Evolutionary conservation across 2,888 invertebrate species (phyloP).

Genomic region (Torymus aiolomorphi): DNA sequence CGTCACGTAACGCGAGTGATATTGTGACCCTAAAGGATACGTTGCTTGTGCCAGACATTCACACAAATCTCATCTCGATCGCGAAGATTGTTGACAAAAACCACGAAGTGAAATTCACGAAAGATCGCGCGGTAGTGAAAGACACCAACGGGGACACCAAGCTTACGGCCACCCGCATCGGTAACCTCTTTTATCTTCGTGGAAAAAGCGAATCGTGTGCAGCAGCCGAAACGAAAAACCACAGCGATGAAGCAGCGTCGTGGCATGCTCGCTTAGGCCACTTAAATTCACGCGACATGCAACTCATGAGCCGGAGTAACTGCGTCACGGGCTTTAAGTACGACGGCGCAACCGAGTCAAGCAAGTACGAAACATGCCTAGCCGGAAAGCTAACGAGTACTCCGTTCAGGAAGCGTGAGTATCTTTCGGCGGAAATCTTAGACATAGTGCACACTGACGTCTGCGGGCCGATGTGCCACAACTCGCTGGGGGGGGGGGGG

Average conservation of each 20-base stretch:
- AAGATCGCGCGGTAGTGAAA: constrained; percentile 30
- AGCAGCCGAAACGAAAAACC: no score
- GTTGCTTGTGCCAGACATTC: constrained; percentile 57
- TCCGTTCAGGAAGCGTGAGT: constrained; percentile 35
- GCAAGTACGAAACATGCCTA: constrained; percentile 16
- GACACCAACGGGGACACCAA: constrained; percentile 20
- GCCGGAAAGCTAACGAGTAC: constrained; percentile 45
- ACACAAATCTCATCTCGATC: constrained; percentile 59
- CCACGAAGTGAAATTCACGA: constrained; percentile 49
- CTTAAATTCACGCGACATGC: constrained; percentile 49
- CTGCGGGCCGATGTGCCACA: constrained; percentile 50
- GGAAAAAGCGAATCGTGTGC: not conserved
- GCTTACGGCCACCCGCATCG: constrained; percentile 50
- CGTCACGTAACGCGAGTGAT: not conserved
- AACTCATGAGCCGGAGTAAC: constrained; percentile 33
- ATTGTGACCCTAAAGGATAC: constrained; percentile 41
- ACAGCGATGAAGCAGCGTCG: no score
- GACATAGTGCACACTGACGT: no score
- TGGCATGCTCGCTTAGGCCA: constrained; percentile 58
- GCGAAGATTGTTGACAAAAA: constrained; percentile 57
- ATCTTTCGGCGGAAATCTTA: constrained; percentile 39
- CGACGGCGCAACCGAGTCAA: not conserved
- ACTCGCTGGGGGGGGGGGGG: no score
- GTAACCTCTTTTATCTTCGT: constrained; percentile 51
- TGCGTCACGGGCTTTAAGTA: no score